Conservation (phyloP, 2,797 vertebrate genomes). For the Notoglanidium macrostoma region DNA sequence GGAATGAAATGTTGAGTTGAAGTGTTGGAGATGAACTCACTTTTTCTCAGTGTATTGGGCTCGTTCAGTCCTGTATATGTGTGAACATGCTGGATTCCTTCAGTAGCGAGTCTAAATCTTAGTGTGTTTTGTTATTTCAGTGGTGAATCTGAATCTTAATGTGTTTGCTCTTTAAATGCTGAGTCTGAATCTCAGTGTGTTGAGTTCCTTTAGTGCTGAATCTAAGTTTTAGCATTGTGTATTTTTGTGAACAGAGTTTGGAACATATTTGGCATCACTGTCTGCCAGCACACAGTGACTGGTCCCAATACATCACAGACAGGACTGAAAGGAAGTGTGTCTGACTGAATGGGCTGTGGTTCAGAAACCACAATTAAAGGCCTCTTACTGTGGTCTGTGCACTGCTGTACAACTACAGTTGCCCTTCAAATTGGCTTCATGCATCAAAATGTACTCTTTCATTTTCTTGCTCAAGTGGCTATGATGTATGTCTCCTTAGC, state of each 20-base stretch:
- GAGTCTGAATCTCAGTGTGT: not conserved
- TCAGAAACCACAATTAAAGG: slow-evolving; percentile 56
- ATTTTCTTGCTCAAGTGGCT: slow-evolving; percentile 45
- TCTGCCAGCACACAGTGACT: slow-evolving; percentile 34
- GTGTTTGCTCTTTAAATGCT: not conserved
- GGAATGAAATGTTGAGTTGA: slow-evolving; percentile 17
- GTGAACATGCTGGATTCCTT: not conserved
- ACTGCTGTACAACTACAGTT: slow-evolving; percentile 33
- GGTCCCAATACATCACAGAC: slow-evolving; percentile 28
- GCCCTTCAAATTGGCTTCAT: slow-evolving; percentile 35
- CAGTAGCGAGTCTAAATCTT: not conserved
- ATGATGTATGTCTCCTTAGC: slow-evolving; percentile 36
- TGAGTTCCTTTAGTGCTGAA: not conserved
- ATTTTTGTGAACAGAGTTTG: not conserved
- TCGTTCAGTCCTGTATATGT: not conserved
- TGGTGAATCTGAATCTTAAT: not conserved
- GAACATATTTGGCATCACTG: slow-evolving; percentile 25
- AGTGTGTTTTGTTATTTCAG: not conserved
- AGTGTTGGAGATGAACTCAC: slow-evolving; percentile 7
- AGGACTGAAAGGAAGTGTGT: slow-evolving; percentile 48
- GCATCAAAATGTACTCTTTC: slow-evolving; percentile 48
- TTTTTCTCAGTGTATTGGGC: not conserved
- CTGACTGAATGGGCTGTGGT: slow-evolving; percentile 51
- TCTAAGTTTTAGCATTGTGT: slow-evolving; percentile 1
- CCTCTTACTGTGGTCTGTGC: slow-evolving; percentile 35